Evolutionary conservation across 2,113 vertebrate species (phyloP).

Genomic region (Tupaia tana): DNA sequence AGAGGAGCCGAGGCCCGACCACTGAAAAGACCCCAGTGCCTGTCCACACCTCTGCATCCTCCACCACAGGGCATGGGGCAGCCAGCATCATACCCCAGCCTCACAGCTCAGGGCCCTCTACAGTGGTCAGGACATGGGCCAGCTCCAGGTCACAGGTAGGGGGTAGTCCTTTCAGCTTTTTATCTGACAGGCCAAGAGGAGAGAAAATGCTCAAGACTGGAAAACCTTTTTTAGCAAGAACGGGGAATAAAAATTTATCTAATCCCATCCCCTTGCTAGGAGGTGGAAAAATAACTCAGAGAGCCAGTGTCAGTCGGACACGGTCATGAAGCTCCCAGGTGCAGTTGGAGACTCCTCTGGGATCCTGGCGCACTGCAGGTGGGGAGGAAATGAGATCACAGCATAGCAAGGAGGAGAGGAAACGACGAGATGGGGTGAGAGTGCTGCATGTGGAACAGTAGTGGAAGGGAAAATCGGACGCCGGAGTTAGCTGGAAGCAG

Average conservation of each 20-base stretch:
- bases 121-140: fast-evolving
- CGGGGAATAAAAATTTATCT: neutral
- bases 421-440: slow-evolving; percentile 20
- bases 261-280: neutral
- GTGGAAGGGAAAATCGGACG: neutral
- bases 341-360: fast-evolving
- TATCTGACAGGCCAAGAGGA: neutral
- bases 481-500: neutral
- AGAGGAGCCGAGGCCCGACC: neutral
- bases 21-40: too few species aligned
- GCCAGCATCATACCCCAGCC: fast-evolving
- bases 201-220: neutral
- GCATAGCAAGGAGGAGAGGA: neutral
- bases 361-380: neutral
- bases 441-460: neutral
- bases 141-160: neutral
- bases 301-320: neutral
- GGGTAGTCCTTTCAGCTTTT: neutral
- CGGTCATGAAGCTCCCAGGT: neutral
- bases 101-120: neutral
- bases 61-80: fast-evolving
- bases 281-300: neutral
- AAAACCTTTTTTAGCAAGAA: neutral
- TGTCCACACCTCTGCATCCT: neutral
- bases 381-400: neutral